These are phyloP conservation scores for Notechis scutatus DNA, from an alignment of 2,113 vertebrate genomes.

Conservation along the genomic window DNA sequence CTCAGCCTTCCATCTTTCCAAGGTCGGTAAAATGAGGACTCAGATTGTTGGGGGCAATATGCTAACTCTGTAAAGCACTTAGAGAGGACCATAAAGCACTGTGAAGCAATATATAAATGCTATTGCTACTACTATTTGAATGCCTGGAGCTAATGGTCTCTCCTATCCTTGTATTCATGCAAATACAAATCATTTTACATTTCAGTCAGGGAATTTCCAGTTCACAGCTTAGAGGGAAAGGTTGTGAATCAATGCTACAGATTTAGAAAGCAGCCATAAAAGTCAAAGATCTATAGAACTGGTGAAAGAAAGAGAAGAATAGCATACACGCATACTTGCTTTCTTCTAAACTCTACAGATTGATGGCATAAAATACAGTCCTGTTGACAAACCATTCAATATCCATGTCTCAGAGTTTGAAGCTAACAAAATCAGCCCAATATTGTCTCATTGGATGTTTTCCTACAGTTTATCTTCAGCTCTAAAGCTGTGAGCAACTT, in stretches of 20 bases:
- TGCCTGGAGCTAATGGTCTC: not conserved
- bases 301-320: not conserved
- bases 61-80: too few species aligned
- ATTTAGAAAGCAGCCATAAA: not conserved
- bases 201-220: not conserved
- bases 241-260: not conserved
- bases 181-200: not conserved
- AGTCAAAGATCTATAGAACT: not conserved
- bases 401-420: not conserved
- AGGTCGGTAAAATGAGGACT: too few species aligned
- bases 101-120: too few species aligned
- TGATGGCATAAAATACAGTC: not conserved
- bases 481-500: not conserved
- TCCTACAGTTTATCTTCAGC: constrained; percentile 23
- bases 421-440: not conserved
- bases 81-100: too few species aligned
- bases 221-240: not conserved
- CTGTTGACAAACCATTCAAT: not conserved
- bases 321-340: not conserved
- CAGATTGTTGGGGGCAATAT: too few species aligned
- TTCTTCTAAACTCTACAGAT: not conserved
- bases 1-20: too few species aligned
- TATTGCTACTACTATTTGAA: not conserved
- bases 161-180: not conserved
- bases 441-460: not conserved